A percentile compares a stretch with the other conserved stretches of the same genome.
Evolutionary conservation across 2,797 vertebrate genomes (phyloP).

Genomic region (Mallotus villosus): DNA sequence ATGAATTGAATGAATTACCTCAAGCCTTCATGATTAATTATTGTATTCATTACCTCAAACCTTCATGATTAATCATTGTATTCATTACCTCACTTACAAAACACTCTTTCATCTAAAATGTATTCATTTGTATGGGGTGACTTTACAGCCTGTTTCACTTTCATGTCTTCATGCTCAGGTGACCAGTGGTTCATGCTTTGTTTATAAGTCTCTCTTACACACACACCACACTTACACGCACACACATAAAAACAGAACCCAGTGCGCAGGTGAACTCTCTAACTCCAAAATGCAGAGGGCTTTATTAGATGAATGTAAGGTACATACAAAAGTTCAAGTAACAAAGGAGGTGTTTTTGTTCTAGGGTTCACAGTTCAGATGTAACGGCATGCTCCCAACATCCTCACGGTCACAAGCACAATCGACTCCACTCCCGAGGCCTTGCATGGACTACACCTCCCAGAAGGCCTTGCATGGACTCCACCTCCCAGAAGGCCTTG

Average conservation of each 20-base stretch:
- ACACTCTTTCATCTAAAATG: not conserved
- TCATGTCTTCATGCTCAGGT: not conserved
- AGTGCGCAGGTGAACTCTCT: conserved; percentile 21
- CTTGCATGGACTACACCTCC: too few species aligned
- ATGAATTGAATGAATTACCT: not conserved
- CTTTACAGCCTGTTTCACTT: too few species aligned
- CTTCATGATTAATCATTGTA: not conserved
- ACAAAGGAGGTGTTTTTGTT: conserved; percentile 65
- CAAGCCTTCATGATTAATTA: not conserved
- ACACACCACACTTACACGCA: conserved; percentile 20
- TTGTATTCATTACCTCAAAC: not conserved
- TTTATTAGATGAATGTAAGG: conserved; percentile 73
- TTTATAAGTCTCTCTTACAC: not conserved
- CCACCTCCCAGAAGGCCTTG: too few species aligned
- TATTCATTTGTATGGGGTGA: not conserved
- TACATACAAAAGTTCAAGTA: conserved; percentile 75
- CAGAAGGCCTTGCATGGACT: conserved; percentile 11
- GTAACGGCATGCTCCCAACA: conserved; percentile 37
- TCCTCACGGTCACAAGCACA: conserved; percentile 30
- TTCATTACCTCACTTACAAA: not conserved
- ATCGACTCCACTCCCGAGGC: too few species aligned
- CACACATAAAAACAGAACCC: conserved; percentile 8
- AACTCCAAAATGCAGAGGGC: conserved; percentile 69
- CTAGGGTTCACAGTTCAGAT: conserved; percentile 55
- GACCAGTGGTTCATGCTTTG: not conserved